Conservation (phyloP, 2,113 vertebrate species). For the Riparia riparia region DNA sequence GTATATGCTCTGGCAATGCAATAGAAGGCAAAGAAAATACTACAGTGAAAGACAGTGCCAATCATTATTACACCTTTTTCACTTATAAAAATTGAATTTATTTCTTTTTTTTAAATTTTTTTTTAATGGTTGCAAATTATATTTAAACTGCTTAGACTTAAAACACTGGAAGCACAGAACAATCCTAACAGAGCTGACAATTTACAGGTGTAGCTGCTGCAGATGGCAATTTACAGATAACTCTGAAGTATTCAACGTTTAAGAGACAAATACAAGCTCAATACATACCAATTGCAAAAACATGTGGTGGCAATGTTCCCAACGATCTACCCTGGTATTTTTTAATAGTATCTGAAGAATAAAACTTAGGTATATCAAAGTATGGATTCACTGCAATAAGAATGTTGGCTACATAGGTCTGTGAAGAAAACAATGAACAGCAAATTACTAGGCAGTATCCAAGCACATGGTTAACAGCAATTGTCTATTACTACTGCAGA, state of each 20-base stretch:
- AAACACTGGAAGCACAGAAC: background rate
- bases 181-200: background rate
- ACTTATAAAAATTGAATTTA: background rate
- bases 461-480: background rate
- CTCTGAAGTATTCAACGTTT: background rate
- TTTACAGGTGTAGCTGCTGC: background rate
- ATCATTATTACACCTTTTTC: background rate
- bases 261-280: background rate
- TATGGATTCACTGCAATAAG: slow-evolving; percentile 97
- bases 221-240: background rate
- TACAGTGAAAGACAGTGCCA: background rate
- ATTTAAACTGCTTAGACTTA: background rate
- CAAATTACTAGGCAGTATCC: background rate
- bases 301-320: slow-evolving; percentile 93
- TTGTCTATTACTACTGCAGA: background rate
- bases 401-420: slow-evolving; percentile 98
- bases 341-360: slow-evolving; percentile 87
- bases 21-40: background rate
- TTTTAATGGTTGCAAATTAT: background rate
- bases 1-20: background rate
- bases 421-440: slow-evolving; percentile 44
- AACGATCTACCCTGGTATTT: slow-evolving; percentile 91
- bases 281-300: slow-evolving; percentile 92
- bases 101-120: background rate
- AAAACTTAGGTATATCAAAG: slow-evolving; percentile 94